Percentiles rank a stretch among this genome's conserved stretches.
phyloP scores from a whole-genome alignment of 2,797 vertebrate genomes.

The Pelodytes ibericus region DNA sequence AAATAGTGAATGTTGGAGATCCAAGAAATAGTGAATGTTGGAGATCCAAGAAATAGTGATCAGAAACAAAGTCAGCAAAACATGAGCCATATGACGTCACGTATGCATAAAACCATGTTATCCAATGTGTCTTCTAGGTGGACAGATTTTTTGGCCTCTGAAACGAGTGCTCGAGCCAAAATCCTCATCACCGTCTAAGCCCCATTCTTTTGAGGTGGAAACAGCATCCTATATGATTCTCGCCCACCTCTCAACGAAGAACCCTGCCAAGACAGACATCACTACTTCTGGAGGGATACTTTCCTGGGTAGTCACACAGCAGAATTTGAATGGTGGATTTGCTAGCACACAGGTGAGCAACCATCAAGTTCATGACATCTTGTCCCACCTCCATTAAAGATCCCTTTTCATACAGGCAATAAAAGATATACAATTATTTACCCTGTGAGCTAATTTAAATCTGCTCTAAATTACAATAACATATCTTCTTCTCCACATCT shows the following conservation, averaged over 20 bases:
- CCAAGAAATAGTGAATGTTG: no score
- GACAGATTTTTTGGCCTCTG: conserved; percentile 67
- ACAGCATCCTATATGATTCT: conserved; percentile 66
- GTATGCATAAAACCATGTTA: not conserved
- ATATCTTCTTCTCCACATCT: no score
- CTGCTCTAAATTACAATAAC: no score
- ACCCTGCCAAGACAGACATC: conserved; percentile 58
- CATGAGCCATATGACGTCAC: not conserved
- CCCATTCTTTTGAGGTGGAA: conserved; percentile 69
- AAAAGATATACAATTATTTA: no score
- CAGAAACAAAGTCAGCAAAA: no score
- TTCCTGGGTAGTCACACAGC: conserved; percentile 66
- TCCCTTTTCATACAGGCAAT: no score
- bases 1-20: no score
- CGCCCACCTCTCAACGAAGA: conserved; percentile 37
- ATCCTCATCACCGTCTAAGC: not conserved
- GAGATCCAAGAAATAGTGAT: no score
- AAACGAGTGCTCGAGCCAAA: conserved; percentile 1
- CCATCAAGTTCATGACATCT: not conserved
- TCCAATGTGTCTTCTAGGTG: conserved; percentile 51
- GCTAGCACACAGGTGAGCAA: conserved; percentile 69
- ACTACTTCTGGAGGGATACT: conserved; percentile 11
- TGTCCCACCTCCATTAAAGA: not conserved
- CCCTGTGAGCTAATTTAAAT: no score
- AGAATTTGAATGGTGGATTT: conserved; percentile 69